These are phyloP conservation scores for Pogonus chalceus DNA, from an alignment of 1,140 invertebrate species.

Conservation along the genomic window DNA sequence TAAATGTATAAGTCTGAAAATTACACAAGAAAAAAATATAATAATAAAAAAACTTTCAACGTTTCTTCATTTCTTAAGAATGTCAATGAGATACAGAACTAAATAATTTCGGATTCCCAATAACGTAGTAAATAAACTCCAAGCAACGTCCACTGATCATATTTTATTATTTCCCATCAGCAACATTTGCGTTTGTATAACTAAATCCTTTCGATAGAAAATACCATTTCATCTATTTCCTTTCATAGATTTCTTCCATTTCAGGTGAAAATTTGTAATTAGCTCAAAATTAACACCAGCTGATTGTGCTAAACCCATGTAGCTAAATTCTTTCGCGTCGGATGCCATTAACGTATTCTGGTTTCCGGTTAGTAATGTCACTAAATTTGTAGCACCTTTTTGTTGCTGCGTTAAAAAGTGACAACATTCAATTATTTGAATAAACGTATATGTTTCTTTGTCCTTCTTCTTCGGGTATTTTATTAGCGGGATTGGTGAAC, in stretches of 20 bases:
- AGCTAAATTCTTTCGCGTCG: constrained; percentile 31
- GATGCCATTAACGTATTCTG: constrained; percentile 23
- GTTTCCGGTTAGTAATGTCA: constrained; percentile 48
- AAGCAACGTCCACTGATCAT: too few species aligned
- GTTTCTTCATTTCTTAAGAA: too few species aligned
- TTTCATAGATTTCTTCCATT: constrained; percentile 56
- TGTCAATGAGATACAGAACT: too few species aligned
- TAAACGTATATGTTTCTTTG: constrained; percentile 54
- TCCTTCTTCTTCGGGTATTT: constrained; percentile 63
- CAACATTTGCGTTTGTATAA: too few species aligned
- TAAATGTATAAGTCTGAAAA: too few species aligned
- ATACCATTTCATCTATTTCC: constrained; percentile 53
- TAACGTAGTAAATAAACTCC: too few species aligned
- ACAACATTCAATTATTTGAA: constrained; percentile 61
- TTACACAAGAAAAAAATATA: too few species aligned
- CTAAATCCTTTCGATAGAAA: too few species aligned
- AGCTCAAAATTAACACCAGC: constrained; percentile 54
- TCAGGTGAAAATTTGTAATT: constrained; percentile 51
- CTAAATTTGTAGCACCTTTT: constrained; percentile 41
- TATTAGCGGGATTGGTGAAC: constrained; percentile 57
- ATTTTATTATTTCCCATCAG: too few species aligned
- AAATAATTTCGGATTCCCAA: too few species aligned
- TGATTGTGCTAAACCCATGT: constrained; percentile 43
- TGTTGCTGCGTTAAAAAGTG: constrained; percentile 54
- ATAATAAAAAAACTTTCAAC: too few species aligned